Evolutionary conservation across 2,797 vertebrate genomes (phyloP), one percentile per base, ranked within the genome.

Genomic region (Notolabrus celidotus): DNA sequence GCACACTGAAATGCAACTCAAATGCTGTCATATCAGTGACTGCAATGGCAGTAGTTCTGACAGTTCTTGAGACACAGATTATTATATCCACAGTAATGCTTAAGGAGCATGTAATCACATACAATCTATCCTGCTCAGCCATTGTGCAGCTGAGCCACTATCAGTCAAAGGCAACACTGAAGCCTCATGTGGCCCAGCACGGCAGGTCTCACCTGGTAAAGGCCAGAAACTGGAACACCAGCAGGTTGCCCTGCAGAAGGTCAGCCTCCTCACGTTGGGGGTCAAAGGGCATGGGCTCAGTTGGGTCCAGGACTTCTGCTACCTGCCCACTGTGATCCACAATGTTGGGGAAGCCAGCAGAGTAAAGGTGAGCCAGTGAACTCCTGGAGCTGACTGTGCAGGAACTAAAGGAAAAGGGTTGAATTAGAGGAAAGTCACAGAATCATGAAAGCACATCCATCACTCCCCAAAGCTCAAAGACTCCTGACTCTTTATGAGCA

Each of bases 211-310:
- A 98, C 98, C 97, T 97, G 84, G 94, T 95, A 43, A 97, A 96
- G 4, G 96, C 96, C 27, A 98, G 92, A 61, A 99, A 97, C 85
- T 97, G 97, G 61, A 99, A 90, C 70, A 97, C 88, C 12, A 99
- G 92, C 65, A 97, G 95, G 1, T 96, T 97, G 88, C 93, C 90
- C 53, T 94, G 96, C 3, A 97, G 93, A 70, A 71, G 74, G 75
- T 99, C 98, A 0, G 85, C 79, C n/a, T 97, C 96, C 73, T 99
- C 98, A 77, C 92, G 89, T 50, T 80, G 91, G 0, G 85, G 95
- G 85, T 87, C 93, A 87, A 96, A 94, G 39, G 61, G 85, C 20
- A 93, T 57, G 0, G 92, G 91, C 10, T 96, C 94, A 0, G 55
- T 23, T 0, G 94, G 94, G 73, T 95, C 94, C 0, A 96, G 85